A percentile compares a stretch with the other conserved stretches of the same genome.
Evolutionary conservation across 1,140 invertebrate species (phyloP).

Genomic region (Lethocerus indicus): DNA sequence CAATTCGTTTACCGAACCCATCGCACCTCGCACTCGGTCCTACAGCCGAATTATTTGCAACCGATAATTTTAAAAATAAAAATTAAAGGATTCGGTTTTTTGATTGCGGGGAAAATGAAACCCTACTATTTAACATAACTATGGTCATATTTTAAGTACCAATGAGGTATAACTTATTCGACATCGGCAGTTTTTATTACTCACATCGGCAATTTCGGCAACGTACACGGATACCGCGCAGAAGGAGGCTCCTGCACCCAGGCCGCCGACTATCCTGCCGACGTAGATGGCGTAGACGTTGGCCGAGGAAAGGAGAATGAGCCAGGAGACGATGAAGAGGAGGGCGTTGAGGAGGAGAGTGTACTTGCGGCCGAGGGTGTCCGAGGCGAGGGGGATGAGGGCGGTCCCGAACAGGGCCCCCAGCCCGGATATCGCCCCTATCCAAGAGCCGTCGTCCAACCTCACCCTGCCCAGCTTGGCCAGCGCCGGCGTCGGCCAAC

Average conservation of each 20-base stretch:
- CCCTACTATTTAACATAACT: too few species aligned
- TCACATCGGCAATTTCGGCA: neutral
- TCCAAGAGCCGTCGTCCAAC: neutral
- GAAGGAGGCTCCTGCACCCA: neutral
- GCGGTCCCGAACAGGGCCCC: neutral
- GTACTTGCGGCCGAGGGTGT: neutral
- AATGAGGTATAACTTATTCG: too few species aligned
- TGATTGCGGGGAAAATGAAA: too few species aligned
- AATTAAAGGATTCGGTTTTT: neutral
- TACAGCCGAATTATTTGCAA: neutral
- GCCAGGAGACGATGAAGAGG: neutral
- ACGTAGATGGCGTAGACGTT: neutral
- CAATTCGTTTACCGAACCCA: neutral
- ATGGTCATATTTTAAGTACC: too few species aligned
- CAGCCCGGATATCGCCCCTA: neutral
- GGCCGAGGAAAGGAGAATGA: neutral
- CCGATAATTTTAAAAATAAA: neutral
- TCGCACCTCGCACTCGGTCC: neutral
- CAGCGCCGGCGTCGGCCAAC: neutral
- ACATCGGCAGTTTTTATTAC: neutral
- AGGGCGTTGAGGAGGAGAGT: neutral
- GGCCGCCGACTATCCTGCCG: neutral
- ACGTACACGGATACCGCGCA: neutral
- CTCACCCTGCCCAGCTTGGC: neutral
- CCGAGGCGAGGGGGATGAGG: neutral